Evolutionary conservation across 2,113 vertebrate species (phyloP), one percentile per base, ranked within the genome.

Genomic region (Accipiter virgatus): DNA sequence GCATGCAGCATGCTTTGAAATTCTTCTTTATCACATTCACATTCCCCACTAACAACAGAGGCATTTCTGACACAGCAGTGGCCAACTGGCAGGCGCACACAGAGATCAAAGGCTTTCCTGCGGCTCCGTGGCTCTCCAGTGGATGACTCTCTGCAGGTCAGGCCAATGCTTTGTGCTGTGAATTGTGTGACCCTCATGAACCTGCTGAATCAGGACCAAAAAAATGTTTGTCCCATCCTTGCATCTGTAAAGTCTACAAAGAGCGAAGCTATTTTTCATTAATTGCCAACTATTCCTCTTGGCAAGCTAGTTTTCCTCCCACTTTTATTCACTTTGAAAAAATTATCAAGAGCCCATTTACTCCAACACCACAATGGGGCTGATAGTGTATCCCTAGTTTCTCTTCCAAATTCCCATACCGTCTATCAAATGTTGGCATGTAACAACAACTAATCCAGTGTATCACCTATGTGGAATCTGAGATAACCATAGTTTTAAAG

Each of bases 71-170:
- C 73, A 27, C 81, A 88, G 92, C 91, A 93, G 84, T 52, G 61
- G 93, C 95, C 93, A 93, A 82, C 63, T 84, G 95, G 89, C 86
- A 91, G 94, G 67, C 84, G 3, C 90, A 78, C 1, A 4, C 78
- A 27, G 77, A 96, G 96, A 96, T 95, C 87, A 97, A 95, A 96
- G 88, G 36, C 73, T 68, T 43, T 68, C 45, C 83, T n/a, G 83
- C 19, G 2, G 16, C 91, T 36, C 87, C 11, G 0, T 40, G 82
- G 32, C 72, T 96, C 96, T 72, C 56, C 75, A 81, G 87, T 27
- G 34, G 77, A 58, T 58, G 4, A 0, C 61, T 52, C 66, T 38
- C 53, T 0, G 0, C 77, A 91, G 95, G 78, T 90, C 91, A 67
- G 94, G 72, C 71, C 84, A 36, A 5, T 20, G 58, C 56, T 95